Base-by-base conservation (phyloP, 2,113 vertebrate species). In the Alouatta palliata region DNA sequence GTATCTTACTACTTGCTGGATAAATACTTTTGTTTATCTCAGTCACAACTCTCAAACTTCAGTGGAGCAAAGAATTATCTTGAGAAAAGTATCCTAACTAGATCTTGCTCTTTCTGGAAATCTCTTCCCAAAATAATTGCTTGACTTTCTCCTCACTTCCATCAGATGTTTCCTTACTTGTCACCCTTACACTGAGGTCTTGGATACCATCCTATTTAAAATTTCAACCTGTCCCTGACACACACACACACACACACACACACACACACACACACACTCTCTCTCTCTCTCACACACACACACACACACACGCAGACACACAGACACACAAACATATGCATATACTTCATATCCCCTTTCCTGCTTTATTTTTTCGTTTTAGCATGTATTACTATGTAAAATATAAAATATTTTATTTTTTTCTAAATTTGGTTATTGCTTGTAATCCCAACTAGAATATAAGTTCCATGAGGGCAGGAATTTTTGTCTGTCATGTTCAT, bases 311-410 rank as follows among this genome's bases (percentile, higher is more conserved):
- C 21, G 43, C 43, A 83, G 5, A 49, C 25, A 20, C 30, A 37
- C 1, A 32, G 13, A 58, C 45, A 64, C 10, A 70, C 23, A 43
- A 30, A 79, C 49, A 61, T 14, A 84, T 37, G 40, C 27, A 16
- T 19, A 40, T 1, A 76, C 25, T 58, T 32, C 7, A 49, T 58
- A 54, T 47, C 25, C 23, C 47, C 79, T 82, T 87, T 17, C 35
- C 17, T 89, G 45, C 68, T 77, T 79, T 79, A 70, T 83, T 87
- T 71, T 95, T 91, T 61, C 64, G 90, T 76, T 47, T 94, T 96
- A 82, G 12, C 10, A 70, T 3, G 7, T 89, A 54, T 52, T 19
- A 75, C 64, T 66, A 75, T 43, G 23, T 90, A 70, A 47, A 89
- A 81, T 84, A 71, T 87, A 87, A 90, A 70, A 68, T 61, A 40